A percentile compares a stretch with the other conserved stretches of the same genome.
Conservation (phyloP, 1,140 invertebrate genomes). For the Eurytemora carolleeae region DNA sequence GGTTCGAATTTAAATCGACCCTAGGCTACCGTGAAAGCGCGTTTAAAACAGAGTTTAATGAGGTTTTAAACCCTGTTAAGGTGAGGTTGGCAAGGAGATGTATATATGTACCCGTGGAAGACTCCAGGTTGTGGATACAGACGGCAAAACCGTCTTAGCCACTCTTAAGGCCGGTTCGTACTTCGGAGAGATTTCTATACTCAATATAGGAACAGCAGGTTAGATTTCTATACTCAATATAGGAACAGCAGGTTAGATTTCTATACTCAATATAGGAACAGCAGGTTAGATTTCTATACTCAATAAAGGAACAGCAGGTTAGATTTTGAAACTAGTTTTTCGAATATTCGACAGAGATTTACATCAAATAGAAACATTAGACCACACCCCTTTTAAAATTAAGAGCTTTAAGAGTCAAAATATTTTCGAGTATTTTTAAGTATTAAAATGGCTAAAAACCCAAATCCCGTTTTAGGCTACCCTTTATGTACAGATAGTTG, state of each 20-base stretch:
- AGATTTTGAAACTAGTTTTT: conserved; percentile 26
- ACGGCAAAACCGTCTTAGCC: conserved; percentile 86
- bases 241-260: conserved; percentile 83
- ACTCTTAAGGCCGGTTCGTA: conserved; percentile 91
- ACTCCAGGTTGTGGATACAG: conserved; percentile 88
- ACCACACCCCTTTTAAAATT: no score
- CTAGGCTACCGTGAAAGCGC: no score
- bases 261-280: conserved; percentile 83
- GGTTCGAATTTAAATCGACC: no score
- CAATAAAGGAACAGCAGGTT: conserved; percentile 98
- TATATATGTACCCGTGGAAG: conserved; percentile 93
- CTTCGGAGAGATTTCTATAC: conserved; percentile 98
- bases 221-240: conserved; percentile 62
- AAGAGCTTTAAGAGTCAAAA: no score
- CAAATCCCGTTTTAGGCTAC: no score
- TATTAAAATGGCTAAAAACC: no score
- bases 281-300: conserved; percentile 59
- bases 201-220: conserved; percentile 99
- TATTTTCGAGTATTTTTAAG: no score
- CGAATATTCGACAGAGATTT: no score
- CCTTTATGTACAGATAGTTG: no score
- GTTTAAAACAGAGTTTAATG: no score
- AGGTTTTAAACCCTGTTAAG: no score
- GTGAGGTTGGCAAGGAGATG: conserved; percentile 96
- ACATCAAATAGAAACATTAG: no score